Evolutionary conservation across 2,888 invertebrate genomes (phyloP), one percentile per base, ranked within the genome.

Genomic region (Eugnorisma glareosa): DNA sequence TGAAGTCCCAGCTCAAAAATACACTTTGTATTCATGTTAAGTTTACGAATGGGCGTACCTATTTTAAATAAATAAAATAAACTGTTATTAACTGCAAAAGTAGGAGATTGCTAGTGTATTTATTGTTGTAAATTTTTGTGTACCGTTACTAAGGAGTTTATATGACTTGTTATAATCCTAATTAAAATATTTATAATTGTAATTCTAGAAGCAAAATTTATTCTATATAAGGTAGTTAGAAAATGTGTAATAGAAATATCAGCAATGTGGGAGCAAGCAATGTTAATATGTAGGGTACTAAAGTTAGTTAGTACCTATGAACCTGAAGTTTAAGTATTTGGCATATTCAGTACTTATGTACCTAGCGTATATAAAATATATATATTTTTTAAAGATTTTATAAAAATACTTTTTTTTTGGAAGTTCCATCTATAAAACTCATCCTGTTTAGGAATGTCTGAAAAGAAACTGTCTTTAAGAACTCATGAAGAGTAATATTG

Each of bases 41-140:
- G 67, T 51, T 63, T 45, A 15, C 68, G 37, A 8, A 18, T 15
- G 2, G 57, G 18, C 31, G 51, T 51, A 24, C 21, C n/a, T 31
- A 31, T 59, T 31, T 59, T 18, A 28, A 57, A 31, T 59, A 18
- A 59, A 28, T 28, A 15, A 28, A 54, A 15, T 54, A 63, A 37
- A 24, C 37, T 61, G 24, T 61, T 61, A 61, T 5, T 63, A 59
- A 10, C 31, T 21, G 59, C 5, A 18, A 63, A 51, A 67, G 8
- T 72, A 51, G 48, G 75, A 75, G 72, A 43, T 79, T 37, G 7
- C 37, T 37, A 70, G 28, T 71, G 45, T 72, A 37, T 72, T 51
- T 37, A 28, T 21, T 31, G 48, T 51, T 69, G 21, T 71, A 77
- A 37, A 31, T 59, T 61, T 59, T n/a, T 7, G 31, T 31, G n/a